A percentile compares a stretch with the other conserved stretches of the same genome.
Conservation (phyloP, 2,888 invertebrate species). For the Stenolophus ochropezus region DNA sequence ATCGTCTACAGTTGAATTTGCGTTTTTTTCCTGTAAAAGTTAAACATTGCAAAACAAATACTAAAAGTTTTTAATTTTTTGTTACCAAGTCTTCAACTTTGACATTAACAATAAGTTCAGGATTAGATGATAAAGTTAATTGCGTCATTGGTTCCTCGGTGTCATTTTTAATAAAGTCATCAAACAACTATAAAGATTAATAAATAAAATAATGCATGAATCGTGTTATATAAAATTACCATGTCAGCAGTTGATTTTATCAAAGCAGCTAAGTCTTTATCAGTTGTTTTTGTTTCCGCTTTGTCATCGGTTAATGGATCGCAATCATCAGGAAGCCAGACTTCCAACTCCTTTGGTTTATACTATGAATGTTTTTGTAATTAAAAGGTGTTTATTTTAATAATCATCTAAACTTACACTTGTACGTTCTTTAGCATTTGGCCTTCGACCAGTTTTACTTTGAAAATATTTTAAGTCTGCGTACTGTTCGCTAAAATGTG, state of each 20-base stretch:
- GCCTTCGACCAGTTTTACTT: slow-evolving; percentile 82
- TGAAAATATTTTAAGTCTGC: slow-evolving; percentile 91
- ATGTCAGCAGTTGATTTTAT: slow-evolving; percentile 79
- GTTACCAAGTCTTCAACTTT: slow-evolving; percentile 43
- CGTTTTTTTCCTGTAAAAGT: background rate
- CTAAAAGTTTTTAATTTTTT: background rate
- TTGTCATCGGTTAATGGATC: slow-evolving; percentile 72
- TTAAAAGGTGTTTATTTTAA: background rate
- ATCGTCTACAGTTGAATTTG: background rate
- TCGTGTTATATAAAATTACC: slow-evolving; percentile 71
- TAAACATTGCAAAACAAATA: background rate
- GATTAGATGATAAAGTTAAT: slow-evolving; percentile 39
- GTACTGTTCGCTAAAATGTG: slow-evolving; percentile 84
- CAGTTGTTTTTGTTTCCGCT: slow-evolving; percentile 72
- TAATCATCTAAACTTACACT: slow-evolving; percentile 66
- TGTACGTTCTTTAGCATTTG: slow-evolving; percentile 71
- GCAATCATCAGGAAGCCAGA: slow-evolving; percentile 71
- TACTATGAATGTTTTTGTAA: slow-evolving; percentile 48
- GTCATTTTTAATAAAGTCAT: slow-evolving; percentile 26
- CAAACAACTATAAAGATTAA: slow-evolving; percentile 41
- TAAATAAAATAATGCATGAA: slow-evolving; percentile 13
- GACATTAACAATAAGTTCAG: slow-evolving; percentile 42
- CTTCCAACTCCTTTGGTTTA: slow-evolving; percentile 64
- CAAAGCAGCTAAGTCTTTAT: slow-evolving; percentile 77
- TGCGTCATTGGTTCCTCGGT: background rate